Base-by-base conservation (phyloP, 2,113 vertebrate species). In the Dicerorhinus sumatrensis region DNA sequence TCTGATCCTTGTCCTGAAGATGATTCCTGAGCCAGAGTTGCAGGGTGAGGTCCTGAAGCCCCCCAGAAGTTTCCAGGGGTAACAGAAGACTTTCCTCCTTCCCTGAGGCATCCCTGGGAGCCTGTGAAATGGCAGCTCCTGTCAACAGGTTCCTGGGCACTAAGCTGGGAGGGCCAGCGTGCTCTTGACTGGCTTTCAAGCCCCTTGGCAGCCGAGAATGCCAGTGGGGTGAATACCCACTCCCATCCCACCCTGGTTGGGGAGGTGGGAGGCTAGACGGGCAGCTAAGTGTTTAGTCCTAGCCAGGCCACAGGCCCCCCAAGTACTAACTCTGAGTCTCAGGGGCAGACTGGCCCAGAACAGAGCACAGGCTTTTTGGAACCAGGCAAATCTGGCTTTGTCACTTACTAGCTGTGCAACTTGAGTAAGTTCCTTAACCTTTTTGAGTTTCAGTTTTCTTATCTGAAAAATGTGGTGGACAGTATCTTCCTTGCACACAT, bases 1-100 rank as follows among this genome's bases (percentile, higher is more conserved):
- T 75, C 25, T 58, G 51, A 92, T 72, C 58, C 20, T 90, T 51
- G n/a, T 63, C 23, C n/a, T 75, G 67, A 96, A 95, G 83, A 63
- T 63, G 72, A 77, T 46, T 73, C 77, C 18, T 69, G 58, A 90
- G 51, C 33, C 36, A 81, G 39, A 81, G 54, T 21, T 51, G 8
- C 31, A 93, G 56, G 14, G 51, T 36, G 60, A 70, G 88, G 70
- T 83, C 73, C 70, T 75, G 76, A 93, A 36, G 3, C 1, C 0
- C 62, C 21, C 31, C 14, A 3, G 33, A 92, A 89, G 58, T 84
- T 69, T 60, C 36, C 33, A 42, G 51, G 76, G 10, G 3, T 60
- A 36, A 60, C 6, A 4, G 31, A 39, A 54, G 80, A 70, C 87
- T 67, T 36, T 56, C 31, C 16, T 72, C 13, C 23, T 81, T 48